Conservation (phyloP, 1,140 invertebrate genomes). For the Monomorium pharaonis region DNA sequence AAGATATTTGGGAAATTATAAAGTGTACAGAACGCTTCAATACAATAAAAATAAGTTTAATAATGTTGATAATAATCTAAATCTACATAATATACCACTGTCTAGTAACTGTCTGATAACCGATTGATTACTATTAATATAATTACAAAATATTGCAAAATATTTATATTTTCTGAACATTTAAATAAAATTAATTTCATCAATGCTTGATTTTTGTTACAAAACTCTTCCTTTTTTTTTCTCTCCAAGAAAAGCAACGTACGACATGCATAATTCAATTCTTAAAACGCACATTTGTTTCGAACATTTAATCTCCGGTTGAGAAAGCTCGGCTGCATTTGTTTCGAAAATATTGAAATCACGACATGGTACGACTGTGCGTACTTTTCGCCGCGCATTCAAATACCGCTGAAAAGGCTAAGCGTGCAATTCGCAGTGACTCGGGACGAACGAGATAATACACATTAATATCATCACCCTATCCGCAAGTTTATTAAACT, state of each 20-base stretch:
- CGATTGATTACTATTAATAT: too few relatives aligned
- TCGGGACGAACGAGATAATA: not conserved
- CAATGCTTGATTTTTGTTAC: too few relatives aligned
- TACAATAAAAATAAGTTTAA: too few relatives aligned
- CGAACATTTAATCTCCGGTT: too few relatives aligned
- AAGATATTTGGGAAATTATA: not conserved
- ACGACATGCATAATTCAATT: not conserved
- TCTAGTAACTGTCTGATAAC: too few relatives aligned
- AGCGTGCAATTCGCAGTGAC: not conserved
- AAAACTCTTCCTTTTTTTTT: too few relatives aligned
- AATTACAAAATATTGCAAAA: too few relatives aligned
- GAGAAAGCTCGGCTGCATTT: not conserved
- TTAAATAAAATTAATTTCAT: too few relatives aligned
- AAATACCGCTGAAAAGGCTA: not conserved
- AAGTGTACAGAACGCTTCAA: not conserved
- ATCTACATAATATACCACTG: too few relatives aligned
- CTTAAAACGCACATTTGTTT: not conserved
- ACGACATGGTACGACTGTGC: not conserved
- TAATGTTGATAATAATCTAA: too few relatives aligned
- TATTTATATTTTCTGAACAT: too few relatives aligned
- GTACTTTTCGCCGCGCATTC: not conserved
- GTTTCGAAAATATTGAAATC: not conserved
- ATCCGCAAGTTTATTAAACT: slow-evolving; percentile 26
- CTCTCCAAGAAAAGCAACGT: not conserved
- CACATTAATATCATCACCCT: not conserved